phyloP scores from a whole-genome alignment of 2,113 vertebrate species.

The Chauna torquata region DNA sequence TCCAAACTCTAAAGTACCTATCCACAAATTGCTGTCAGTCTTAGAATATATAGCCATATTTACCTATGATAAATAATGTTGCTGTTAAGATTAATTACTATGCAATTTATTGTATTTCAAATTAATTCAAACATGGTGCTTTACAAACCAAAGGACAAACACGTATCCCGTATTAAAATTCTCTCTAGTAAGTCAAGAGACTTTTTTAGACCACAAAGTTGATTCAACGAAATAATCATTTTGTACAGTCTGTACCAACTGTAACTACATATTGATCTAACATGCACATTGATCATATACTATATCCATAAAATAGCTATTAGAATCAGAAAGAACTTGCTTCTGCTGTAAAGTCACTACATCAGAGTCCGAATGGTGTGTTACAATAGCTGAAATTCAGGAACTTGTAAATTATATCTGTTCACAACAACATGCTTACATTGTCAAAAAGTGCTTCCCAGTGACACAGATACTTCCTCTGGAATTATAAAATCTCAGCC shows the following conservation, averaged over 20 bases:
- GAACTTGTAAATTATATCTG: neutral
- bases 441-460: neutral
- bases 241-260: neutral
- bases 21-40: neutral
- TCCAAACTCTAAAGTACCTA: conserved; percentile 39
- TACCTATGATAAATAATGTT: neutral
- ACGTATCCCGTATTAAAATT: neutral
- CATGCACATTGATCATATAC: neutral
- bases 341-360: neutral
- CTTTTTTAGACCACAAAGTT: neutral
- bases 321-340: neutral
- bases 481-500: neutral
- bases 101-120: neutral
- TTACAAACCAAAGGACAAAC: neutral
- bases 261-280: neutral
- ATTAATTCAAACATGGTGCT: neutral
- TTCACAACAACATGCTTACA: neutral
- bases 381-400: neutral
- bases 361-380: neutral
- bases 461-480: neutral
- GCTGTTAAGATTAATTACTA: neutral
- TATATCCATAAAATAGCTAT: neutral
- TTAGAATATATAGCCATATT: neutral
- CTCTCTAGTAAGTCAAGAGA: neutral
- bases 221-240: neutral